Percentiles rank a stretch among this genome's conserved stretches.
Evolutionary conservation across 2,797 vertebrate genomes (phyloP).

Genomic region (Spondyliosoma cantharus): DNA sequence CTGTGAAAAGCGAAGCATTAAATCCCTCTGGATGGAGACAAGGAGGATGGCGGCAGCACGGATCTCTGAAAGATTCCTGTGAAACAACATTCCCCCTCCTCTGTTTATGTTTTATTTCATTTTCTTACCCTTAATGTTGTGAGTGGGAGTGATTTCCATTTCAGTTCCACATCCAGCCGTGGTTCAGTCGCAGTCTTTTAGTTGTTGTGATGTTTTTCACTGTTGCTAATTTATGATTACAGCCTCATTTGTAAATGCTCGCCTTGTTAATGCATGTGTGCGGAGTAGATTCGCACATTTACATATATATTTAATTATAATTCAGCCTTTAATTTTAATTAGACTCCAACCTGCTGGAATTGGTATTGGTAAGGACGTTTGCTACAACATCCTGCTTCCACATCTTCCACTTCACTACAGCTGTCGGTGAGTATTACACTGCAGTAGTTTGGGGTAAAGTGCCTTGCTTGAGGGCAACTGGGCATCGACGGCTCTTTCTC

Average conservation of each 20-base stretch:
- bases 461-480: conserved; percentile 1
- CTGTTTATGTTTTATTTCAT: conserved; percentile 25
- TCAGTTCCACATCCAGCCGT: neutral
- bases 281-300: conserved; percentile 4
- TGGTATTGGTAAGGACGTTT: neutral
- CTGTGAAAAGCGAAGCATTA: conserved; percentile 39
- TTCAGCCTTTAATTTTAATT: no score
- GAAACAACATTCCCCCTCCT: conserved; percentile 17
- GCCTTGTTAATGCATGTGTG: conserved; percentile 1
- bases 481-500: neutral
- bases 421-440: neutral
- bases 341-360: no score
- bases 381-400: neutral
- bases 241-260: conserved; percentile 15
- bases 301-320: neutral
- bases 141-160: conserved; percentile 43
- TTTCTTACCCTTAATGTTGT: conserved; percentile 19
- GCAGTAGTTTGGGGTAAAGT: neutral
- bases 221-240: conserved; percentile 30
- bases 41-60: conserved; percentile 17
- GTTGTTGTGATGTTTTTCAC: conserved; percentile 34
- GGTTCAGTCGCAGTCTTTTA: conserved; percentile 11
- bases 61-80: conserved; percentile 20
- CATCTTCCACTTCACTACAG: neutral
- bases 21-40: conserved; percentile 49